Evolutionary conservation across 2,113 vertebrate species (phyloP).

Genomic region (Romanogobio albipinnatus): DNA sequence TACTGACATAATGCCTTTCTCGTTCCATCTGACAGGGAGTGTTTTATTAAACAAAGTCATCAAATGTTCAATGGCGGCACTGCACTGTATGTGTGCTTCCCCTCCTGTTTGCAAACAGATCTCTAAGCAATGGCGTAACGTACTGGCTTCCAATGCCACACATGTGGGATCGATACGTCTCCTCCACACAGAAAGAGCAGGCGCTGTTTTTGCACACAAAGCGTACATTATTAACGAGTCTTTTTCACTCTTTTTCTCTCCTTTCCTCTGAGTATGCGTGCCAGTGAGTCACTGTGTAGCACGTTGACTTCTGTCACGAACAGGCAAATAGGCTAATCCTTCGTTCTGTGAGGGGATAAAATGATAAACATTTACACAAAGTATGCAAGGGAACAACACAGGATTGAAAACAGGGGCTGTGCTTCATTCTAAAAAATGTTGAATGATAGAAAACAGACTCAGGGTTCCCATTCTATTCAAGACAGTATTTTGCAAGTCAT

Average conservation of each 20-base stretch:
- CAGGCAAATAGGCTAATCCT: constrained; percentile 13
- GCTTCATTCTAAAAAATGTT: constrained; percentile 10
- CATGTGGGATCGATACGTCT: constrained; percentile 47
- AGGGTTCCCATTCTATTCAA: neutral
- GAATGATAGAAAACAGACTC: constrained; percentile 41
- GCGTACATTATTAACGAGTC: neutral
- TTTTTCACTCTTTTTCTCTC: neutral
- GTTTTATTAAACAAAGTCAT: neutral
- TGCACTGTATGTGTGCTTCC: neutral
- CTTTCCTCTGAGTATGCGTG: neutral
- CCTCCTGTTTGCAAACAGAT: constrained; percentile 25
- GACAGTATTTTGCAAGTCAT: neutral
- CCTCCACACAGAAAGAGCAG: neutral
- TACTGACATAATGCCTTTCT: neutral
- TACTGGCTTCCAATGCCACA: constrained; percentile 15
- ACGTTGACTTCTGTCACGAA: constrained; percentile 28
- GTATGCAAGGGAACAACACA: neutral
- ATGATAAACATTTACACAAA: constrained; percentile 48
- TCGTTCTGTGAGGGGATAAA: neutral
- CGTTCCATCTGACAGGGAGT: neutral
- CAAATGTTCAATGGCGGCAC: neutral
- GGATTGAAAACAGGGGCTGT: constrained; percentile 9
- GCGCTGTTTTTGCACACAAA: constrained; percentile 17
- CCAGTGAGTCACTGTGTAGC: constrained; percentile 22
- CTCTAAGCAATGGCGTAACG: constrained; percentile 36